Base-by-base conservation (phyloP, 2,888 invertebrate species). In the Parelbella ahira region DNA sequence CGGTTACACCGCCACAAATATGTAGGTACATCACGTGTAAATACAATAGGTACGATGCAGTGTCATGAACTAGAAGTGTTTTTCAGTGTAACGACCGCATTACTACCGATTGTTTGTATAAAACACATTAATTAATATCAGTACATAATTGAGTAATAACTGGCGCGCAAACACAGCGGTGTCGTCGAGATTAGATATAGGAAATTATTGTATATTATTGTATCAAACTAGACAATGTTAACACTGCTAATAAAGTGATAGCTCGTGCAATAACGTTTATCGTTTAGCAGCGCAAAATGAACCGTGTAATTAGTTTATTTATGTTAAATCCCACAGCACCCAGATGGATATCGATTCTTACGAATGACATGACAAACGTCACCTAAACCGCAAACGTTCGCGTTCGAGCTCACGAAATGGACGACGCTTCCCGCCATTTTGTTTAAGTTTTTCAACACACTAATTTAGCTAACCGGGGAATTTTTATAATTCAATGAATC, bases 391-490 rank as follows among this genome's bases (percentile, higher is more conserved):
- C 7, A 15, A 23, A 21, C 5, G 18, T 7, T 11, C 1, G 8
- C 23, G n/a, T 30, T 7, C 7, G 10, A 12, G 15, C 21, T 2
- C 38, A 32, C 32, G 32, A 32, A 32, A 27, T 41, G 25, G 32
- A 19, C 13, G 25, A 27, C 20, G 3, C 4, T 7, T 15, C 11
- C 32, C 32, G 32, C 32, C 39, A 41, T 41, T 27, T 41, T 41
- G 24, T 32, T n/a, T n/a, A n/a, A n/a, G n/a, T n/a, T n/a, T n/a
- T n/a, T n/a, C n/a, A n/a, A n/a, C n/a, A n/a, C n/a, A n/a, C n/a
- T n/a, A n/a, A n/a, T n/a, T n/a, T n/a, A n/a, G n/a, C n/a, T n/a
- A n/a, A n/a, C n/a, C n/a, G n/a, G n/a, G n/a, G n/a, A n/a, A n/a
- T n/a, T n/a, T n/a, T n/a, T n/a, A n/a, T n/a, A n/a, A n/a, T n/a